phyloP scores from a whole-genome alignment of 2,888 invertebrate genomes.

The Catotricha subobsoleta region DNA sequence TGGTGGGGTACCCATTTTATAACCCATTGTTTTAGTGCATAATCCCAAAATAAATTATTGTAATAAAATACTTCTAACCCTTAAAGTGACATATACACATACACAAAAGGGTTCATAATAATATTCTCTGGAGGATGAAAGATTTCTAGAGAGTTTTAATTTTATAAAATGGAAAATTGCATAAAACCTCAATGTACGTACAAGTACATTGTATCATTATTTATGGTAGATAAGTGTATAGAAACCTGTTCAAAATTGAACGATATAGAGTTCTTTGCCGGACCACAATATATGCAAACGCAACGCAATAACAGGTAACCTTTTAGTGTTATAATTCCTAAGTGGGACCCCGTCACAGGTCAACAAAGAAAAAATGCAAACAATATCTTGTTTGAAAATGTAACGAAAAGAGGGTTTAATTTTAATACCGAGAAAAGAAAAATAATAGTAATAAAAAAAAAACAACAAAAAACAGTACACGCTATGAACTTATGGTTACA shows the following conservation, averaged over 20 bases:
- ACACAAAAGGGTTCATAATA: neutral
- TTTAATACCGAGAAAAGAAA: too few species aligned
- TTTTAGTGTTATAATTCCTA: neutral
- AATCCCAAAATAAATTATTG: conserved; percentile 4
- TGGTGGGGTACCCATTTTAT: neutral
- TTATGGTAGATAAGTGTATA: neutral
- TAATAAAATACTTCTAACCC: conserved; percentile 5
- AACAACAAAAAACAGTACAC: too few species aligned
- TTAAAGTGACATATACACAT: conserved; percentile 4
- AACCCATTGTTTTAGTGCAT: conserved; percentile 1
- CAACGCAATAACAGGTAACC: neutral
- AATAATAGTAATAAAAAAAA: too few species aligned
- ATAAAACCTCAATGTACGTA: too few species aligned
- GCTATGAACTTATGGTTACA: too few species aligned
- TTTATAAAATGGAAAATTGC: neutral
- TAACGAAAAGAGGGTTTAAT: too few species aligned
- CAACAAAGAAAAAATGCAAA: too few species aligned
- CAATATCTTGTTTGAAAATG: too few species aligned
- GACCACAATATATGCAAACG: neutral
- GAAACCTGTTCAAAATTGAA: too few species aligned
- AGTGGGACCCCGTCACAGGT: too few species aligned
- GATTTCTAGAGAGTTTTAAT: neutral
- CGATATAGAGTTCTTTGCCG: neutral
- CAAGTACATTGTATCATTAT: neutral
- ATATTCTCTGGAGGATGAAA: conserved; percentile 5